Evolutionary conservation across 2,797 vertebrate genomes (phyloP).

Genomic region (Pseudomugil tenellus): DNA sequence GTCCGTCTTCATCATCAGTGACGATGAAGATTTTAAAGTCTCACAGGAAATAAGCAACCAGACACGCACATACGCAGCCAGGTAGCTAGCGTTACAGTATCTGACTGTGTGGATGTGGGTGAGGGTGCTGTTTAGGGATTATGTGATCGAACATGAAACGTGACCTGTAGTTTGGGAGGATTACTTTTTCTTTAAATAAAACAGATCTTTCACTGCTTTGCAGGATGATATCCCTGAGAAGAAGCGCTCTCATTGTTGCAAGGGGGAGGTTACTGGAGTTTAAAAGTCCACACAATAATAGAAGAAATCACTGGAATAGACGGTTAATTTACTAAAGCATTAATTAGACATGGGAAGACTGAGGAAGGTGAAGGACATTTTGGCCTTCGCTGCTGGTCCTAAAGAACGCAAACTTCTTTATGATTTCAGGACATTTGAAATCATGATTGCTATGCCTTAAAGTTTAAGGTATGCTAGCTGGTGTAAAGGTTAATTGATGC

Average conservation of each 20-base stretch:
- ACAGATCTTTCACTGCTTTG: constrained; percentile 74
- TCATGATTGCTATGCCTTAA: background rate
- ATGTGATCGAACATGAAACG: constrained; percentile 79
- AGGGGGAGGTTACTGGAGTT: constrained; percentile 57
- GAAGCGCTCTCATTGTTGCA: constrained; percentile 52
- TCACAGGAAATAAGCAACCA: constrained; percentile 13
- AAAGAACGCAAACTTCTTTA: background rate
- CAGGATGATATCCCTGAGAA: constrained; percentile 86
- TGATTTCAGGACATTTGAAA: background rate
- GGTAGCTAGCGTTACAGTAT: constrained; percentile 67
- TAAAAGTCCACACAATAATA: constrained; percentile 18
- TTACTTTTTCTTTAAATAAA: constrained; percentile 72
- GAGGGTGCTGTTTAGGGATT: constrained; percentile 69
- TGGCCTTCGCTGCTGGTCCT: background rate
- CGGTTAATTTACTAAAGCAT: background rate
- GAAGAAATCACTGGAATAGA: constrained; percentile 8
- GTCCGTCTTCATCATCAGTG: too few species aligned
- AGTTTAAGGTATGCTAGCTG: background rate
- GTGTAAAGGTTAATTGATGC: background rate
- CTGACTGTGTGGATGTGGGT: constrained; percentile 57
- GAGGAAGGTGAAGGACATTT: background rate
- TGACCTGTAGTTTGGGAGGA: constrained; percentile 72
- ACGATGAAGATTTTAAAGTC: constrained; percentile 12
- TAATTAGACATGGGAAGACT: background rate
- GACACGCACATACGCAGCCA: constrained; percentile 19